Evolutionary conservation across 2,888 invertebrate genomes (phyloP), one percentile per base, ranked within the genome.

Genomic region (Caenorhabditis sp.): DNA sequence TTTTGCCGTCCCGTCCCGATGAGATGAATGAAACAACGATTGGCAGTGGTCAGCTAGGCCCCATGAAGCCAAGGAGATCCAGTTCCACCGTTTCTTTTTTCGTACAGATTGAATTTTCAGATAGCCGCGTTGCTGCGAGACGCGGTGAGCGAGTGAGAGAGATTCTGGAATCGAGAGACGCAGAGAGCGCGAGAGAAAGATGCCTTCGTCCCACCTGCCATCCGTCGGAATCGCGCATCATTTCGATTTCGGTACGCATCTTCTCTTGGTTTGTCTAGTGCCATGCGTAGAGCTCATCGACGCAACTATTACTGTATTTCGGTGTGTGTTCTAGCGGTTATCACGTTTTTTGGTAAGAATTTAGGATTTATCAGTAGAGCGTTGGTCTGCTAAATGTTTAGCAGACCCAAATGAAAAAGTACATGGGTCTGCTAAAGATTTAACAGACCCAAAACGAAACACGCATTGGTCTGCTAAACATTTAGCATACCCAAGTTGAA

Each of bases 301-400:
- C 47, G 22, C 15, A 62, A 37, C 37, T 37, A 51, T 13, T 74
- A 37, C 47, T 69, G 40, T 56, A 69, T 69, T 20, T 64, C 79
- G 0, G 35, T 60, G 8, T 50, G 40, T 26, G n/a, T 79, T 20
- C 44, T 65, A n/a, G 20, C 37, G 0, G 1, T 69, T 20, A 64
- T 78, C 22, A 58, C 70, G 0, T 69, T 78, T 70, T 78, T 78
- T 51, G 69, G 78, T 76, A 22, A 61, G 76, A 20, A 22, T 44
- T n/a, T n/a, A n/a, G n/a, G n/a, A n/a, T n/a, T n/a, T n/a, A n/a
- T n/a, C n/a, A n/a, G n/a, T n/a, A n/a, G n/a, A n/a, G n/a, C n/a
- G n/a, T n/a, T n/a, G n/a, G n/a, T n/a, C n/a, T n/a, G n/a, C n/a
- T n/a, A n/a, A n/a, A n/a, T n/a, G n/a, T n/a, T n/a, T n/a, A n/a